Base-by-base conservation (phyloP, 1,140 invertebrate species). In the Microplitis demolitor region DNA sequence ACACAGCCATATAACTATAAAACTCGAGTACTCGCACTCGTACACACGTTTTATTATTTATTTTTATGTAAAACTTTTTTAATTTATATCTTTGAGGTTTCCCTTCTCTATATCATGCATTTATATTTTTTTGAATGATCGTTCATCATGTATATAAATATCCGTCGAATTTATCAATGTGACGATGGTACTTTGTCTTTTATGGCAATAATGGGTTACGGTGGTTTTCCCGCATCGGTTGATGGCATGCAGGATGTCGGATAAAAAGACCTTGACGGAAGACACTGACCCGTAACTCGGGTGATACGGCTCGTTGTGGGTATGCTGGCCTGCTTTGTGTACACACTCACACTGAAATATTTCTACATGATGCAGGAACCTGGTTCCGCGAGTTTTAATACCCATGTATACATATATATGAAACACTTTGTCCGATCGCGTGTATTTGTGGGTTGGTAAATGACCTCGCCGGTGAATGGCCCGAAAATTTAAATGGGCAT, bases 231-330 rank as follows among this genome's bases (percentile, higher is more conserved):
- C 56, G 56, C 56, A 58, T 58, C 56, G 24, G 56, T 58, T 58
- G 56, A 24, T 58, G 61, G 67, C 71, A 71, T 76, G 68, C 68
- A 76, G 74, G 74, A 76, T 73, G 74, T 76, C 37, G 72, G 35
- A 73, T 56, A 62, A 68, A 73, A 73, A 76, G 74, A 73, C 74
- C 74, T 76, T 76, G 74, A 76, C 69, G 69, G 71, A 63, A 76
- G 74, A 76, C 74, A 76, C 68, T 76, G 74, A 76, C 74, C 74
- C 74, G 71, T 76, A 66, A 73, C 74, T 76, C 39, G 60, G 54
- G 71, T 69, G 69, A 73, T 73, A 71, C 69, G 67, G 34, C 71
- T 76, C 66, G 71, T 75, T 69, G 69, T 69, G 66, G 68, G 56
- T 67, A 61, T 70, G 62, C 66, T 72, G 69, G 72, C 67, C 72